Conservation (phyloP, 1,140 invertebrate genomes). For the Ips typographus region DNA sequence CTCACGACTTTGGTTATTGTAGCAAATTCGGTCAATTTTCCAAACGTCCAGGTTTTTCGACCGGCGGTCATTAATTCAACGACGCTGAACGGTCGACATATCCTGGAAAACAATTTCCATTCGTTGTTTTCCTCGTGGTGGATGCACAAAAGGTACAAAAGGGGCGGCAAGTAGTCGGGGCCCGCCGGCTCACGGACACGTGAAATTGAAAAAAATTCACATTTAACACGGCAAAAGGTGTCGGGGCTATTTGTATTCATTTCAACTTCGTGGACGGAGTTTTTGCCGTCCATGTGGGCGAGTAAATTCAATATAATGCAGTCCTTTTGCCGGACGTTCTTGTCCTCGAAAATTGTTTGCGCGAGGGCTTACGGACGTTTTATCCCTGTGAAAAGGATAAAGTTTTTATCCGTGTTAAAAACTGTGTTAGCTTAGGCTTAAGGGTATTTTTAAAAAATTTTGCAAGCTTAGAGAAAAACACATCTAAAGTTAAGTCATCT, state of each 20-base stretch:
- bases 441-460: too few relatives aligned
- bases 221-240: constrained; percentile 26
- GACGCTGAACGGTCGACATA: not conserved
- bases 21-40: not conserved
- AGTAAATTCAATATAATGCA: constrained; percentile 20
- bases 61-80: not conserved
- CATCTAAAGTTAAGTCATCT: too few relatives aligned
- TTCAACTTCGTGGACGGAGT: constrained; percentile 21
- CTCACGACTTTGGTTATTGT: too few relatives aligned
- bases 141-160: constrained; percentile 14
- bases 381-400: too few relatives aligned
- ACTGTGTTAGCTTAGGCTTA: too few relatives aligned
- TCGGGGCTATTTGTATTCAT: constrained; percentile 27
- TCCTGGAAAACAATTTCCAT: constrained; percentile 11
- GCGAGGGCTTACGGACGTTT: too few relatives aligned
- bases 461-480: too few relatives aligned
- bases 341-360: constrained; percentile 2
- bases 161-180: not conserved
- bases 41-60: not conserved
- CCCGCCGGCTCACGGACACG: constrained; percentile 14
- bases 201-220: constrained; percentile 20
- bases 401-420: too few relatives aligned
- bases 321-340: constrained; percentile 3
- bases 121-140: constrained; percentile 16
- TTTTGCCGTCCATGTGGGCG: constrained; percentile 12